Percentiles rank a stretch among this genome's conserved stretches.
These are phyloP conservation scores for Lampris megalopsis DNA, from an alignment of 2,113 vertebrate genomes.

Conservation along the genomic window DNA sequence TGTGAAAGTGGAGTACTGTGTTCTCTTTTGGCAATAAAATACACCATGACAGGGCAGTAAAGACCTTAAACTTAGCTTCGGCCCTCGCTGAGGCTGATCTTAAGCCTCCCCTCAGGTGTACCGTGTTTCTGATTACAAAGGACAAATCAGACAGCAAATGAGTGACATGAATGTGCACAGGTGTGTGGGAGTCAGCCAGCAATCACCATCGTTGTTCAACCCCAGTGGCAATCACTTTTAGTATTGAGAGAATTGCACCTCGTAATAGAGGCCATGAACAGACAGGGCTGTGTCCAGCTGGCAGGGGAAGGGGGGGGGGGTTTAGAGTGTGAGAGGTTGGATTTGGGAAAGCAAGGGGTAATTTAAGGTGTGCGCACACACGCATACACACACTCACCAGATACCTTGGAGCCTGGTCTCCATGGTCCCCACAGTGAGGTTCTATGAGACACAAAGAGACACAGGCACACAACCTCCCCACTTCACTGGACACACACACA, in stretches of 20 bases:
- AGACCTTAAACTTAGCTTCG: constrained; percentile 41
- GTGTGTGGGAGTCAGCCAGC: constrained; percentile 74
- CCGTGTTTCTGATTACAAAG: constrained; percentile 65
- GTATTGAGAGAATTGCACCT: constrained; percentile 66
- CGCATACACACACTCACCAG: constrained; percentile 39
- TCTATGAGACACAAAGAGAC: constrained; percentile 34
- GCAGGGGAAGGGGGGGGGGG: constrained; percentile 28
- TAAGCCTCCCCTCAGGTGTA: constrained; percentile 39
- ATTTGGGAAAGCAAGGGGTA: constrained; percentile 27
- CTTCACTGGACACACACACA: constrained; percentile 30
- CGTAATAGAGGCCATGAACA: constrained; percentile 67
- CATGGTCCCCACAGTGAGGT: not conserved
- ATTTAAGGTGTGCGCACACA: constrained; percentile 27
- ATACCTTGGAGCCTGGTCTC: constrained; percentile 37
- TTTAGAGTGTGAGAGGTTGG: constrained; percentile 23
- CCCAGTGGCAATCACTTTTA: constrained; percentile 75
- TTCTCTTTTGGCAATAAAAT: constrained; percentile 35
- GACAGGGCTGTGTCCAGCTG: constrained; percentile 70
- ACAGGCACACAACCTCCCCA: constrained; percentile 10
- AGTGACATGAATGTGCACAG: constrained; percentile 67
- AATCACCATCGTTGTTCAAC: constrained; percentile 76
- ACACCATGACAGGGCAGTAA: constrained; percentile 38
- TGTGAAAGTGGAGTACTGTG: not conserved
- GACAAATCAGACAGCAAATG: constrained; percentile 61
- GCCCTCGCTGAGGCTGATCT: constrained; percentile 12